Evolutionary conservation across 2,888 invertebrate genomes (phyloP).

Genomic region (Drosophila demipolita): DNA sequence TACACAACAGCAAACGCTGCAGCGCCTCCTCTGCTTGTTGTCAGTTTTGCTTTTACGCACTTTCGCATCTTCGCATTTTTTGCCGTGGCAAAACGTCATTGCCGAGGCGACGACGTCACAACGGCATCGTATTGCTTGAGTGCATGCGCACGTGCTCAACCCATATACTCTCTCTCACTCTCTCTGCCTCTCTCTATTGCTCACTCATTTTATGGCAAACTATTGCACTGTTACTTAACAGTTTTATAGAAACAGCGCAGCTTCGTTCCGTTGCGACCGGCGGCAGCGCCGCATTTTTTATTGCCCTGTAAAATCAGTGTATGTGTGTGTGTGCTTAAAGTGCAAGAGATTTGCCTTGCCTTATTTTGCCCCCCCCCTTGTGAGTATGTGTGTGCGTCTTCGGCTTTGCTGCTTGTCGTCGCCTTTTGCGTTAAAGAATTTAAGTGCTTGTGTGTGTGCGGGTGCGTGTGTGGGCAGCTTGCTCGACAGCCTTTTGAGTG

Average conservation of each 20-base stretch:
- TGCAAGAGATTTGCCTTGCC: conserved; percentile 46
- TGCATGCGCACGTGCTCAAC: conserved; percentile 43
- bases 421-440: conserved; percentile 47
- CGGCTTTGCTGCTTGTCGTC: conserved; percentile 33
- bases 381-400: conserved; percentile 30
- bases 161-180: background rate
- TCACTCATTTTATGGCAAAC: conserved; percentile 45
- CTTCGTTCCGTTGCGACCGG: conserved; percentile 32
- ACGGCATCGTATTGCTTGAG: conserved; percentile 25
- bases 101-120: conserved; percentile 68
- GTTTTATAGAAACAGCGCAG: conserved; percentile 41
- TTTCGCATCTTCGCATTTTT: conserved; percentile 65
- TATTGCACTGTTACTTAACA: conserved; percentile 46
- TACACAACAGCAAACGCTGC: conserved; percentile 11
- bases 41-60: conserved; percentile 48
- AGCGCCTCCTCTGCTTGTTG: background rate
- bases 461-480: conserved; percentile 31
- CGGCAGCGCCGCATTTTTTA: conserved; percentile 44
- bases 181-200: conserved; percentile 5
- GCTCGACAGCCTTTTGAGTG: conserved; percentile 67
- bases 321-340: conserved; percentile 43
- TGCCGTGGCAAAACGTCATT: conserved; percentile 64
- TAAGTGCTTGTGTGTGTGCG: conserved; percentile 28
- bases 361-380: conserved; percentile 12
- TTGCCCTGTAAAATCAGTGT: conserved; percentile 55